Evolutionary conservation across 2,113 vertebrate genomes (phyloP).

Genomic region (Candoia aspera): DNA sequence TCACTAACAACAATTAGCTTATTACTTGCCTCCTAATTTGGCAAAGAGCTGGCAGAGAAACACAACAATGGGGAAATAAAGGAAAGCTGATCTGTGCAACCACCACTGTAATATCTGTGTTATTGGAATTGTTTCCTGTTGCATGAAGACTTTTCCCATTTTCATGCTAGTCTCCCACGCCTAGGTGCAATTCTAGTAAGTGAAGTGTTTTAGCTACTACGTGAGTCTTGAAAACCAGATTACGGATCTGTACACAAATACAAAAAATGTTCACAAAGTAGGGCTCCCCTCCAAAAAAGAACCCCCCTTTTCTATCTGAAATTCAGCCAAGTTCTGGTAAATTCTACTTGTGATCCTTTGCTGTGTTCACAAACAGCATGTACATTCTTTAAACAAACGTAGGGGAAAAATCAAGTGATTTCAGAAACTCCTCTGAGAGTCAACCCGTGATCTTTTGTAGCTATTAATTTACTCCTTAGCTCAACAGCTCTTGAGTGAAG

Average conservation of each 20-base stretch:
- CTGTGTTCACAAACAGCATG: neutral
- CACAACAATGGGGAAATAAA: neutral
- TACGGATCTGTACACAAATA: neutral
- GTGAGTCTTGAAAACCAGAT: neutral
- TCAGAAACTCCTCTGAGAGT: conserved; percentile 11
- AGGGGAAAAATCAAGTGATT: neutral
- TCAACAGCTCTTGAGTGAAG: neutral
- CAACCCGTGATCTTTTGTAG: neutral
- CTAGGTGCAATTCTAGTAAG: neutral
- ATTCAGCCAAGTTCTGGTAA: neutral
- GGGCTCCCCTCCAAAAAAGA: neutral
- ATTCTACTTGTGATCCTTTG: neutral
- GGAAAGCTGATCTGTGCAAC: neutral
- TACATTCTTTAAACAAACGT: neutral
- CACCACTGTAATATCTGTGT: neutral
- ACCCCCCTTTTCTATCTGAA: neutral
- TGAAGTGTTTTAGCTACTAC: neutral
- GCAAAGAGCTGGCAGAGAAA: neutral
- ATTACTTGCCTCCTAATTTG: neutral
- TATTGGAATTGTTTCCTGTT: neutral
- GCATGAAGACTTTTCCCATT: neutral
- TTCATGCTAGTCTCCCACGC: neutral
- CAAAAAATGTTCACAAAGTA: neutral
- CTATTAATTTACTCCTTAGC: conserved; percentile 15
- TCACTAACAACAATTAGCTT: neutral